Evolutionary conservation across 2,888 invertebrate genomes (phyloP).

Genomic region (Deilephila porcellus): DNA sequence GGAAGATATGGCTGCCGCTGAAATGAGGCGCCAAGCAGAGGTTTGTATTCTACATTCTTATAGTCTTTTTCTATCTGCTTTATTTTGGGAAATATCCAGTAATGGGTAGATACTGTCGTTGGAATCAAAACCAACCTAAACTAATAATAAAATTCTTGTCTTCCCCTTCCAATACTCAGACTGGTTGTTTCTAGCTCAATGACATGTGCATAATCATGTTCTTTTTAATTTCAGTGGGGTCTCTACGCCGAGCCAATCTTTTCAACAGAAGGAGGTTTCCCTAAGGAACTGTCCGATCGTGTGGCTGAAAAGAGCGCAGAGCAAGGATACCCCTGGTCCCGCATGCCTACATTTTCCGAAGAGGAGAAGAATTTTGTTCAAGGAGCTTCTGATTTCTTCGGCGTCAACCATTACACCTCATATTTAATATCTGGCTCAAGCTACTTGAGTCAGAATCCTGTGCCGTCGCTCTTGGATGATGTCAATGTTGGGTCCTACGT

Average conservation of each 20-base stretch:
- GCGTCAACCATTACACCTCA: slow-evolving; percentile 88
- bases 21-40: slow-evolving; percentile 49
- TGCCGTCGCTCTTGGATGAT: slow-evolving; percentile 59
- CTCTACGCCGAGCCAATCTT: slow-evolving; percentile 77
- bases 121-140: too few species aligned
- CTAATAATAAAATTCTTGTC: too few species aligned
- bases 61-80: too few species aligned
- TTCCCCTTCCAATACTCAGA: too few species aligned
- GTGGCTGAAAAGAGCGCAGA: slow-evolving; percentile 69
- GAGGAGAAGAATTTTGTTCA: slow-evolving; percentile 60
- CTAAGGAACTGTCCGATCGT: slow-evolving; percentile 43
- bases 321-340: slow-evolving; percentile 69
- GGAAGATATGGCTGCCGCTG: slow-evolving; percentile 66
- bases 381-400: slow-evolving; percentile 66
- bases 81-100: too few species aligned
- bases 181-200: too few species aligned
- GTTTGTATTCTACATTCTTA: slow-evolving; percentile 27
- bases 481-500: slow-evolving; percentile 42
- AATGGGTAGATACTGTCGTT: too few species aligned
- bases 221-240: slow-evolving; percentile 61
- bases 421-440: slow-evolving; percentile 54
- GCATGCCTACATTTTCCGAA: slow-evolving; percentile 71
- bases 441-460: slow-evolving; percentile 40
- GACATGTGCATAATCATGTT: not conserved
- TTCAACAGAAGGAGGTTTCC: slow-evolving; percentile 77